Percentiles rank a stretch among this genome's conserved stretches.
phyloP scores from a whole-genome alignment of 2,797 vertebrate species.

The Myotis myotis region DNA sequence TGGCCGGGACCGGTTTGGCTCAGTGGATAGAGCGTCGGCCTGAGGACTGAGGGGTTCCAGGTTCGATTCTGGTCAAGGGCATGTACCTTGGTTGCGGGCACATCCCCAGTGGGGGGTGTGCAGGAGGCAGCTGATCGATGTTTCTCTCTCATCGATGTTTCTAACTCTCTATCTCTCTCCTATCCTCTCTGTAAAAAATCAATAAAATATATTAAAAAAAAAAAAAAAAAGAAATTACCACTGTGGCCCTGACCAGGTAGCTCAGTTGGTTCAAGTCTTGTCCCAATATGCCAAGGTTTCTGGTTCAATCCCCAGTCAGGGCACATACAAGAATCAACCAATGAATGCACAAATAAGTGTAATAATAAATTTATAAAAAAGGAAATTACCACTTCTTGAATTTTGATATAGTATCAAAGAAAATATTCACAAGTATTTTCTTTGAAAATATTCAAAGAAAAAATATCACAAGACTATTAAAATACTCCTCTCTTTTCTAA shows the following conservation, averaged over 20 bases:
- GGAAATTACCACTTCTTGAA: not conserved
- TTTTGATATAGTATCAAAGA: slow-evolving; percentile 23
- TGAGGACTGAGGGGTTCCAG: too few relatives aligned
- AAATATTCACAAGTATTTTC: not conserved
- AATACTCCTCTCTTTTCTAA: slow-evolving; percentile 3
- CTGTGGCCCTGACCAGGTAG: not conserved
- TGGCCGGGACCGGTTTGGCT: too few relatives aligned
- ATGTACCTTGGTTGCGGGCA: too few relatives aligned
- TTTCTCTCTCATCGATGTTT: too few relatives aligned
- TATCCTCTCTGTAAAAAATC: too few relatives aligned
- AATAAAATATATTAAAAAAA: too few relatives aligned
- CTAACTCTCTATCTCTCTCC: too few relatives aligned
- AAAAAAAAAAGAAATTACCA: not conserved
- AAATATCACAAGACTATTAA: not conserved
- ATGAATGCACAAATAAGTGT: not conserved
- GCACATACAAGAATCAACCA: not conserved
- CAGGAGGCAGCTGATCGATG: too few relatives aligned
- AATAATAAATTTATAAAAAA: not conserved
- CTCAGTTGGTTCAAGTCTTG: not conserved
- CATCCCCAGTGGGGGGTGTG: too few relatives aligned
- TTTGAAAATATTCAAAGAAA: too few relatives aligned
- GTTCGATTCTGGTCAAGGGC: too few relatives aligned
- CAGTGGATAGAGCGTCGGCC: too few relatives aligned
- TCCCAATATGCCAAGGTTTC: not conserved
- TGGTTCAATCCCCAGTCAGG: not conserved